Evolutionary conservation across 2,113 vertebrate species (phyloP).

Genomic region (Muscicapa adusta): DNA sequence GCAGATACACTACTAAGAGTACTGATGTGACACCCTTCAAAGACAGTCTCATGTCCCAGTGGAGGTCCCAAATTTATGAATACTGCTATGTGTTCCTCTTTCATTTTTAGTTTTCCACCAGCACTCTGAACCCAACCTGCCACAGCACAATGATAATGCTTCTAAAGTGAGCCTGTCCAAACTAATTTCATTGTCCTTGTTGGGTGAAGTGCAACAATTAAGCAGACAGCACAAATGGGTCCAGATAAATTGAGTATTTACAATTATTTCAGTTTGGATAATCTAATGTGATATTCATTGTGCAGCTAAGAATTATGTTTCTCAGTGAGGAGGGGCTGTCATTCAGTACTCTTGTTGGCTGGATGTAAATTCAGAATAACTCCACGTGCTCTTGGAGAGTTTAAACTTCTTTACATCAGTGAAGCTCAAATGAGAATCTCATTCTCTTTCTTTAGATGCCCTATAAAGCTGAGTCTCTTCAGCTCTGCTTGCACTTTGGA

Average conservation of each 20-base stretch:
- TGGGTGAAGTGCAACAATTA: conserved; percentile 48
- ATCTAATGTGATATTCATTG: conserved; percentile 4
- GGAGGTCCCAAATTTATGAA: background rate
- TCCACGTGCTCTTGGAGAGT: background rate
- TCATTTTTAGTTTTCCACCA: background rate
- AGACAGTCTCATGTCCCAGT: background rate
- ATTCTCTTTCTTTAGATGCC: background rate
- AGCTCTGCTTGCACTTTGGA: conserved; percentile 2
- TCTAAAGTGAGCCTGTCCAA: conserved; percentile 25
- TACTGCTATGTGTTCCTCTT: background rate
- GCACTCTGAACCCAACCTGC: background rate
- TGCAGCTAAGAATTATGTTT: background rate
- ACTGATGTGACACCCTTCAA: background rate
- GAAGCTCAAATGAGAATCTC: background rate
- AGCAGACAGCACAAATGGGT: background rate
- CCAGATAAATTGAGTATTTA: conserved; percentile 17
- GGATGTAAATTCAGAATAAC: background rate
- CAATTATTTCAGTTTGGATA: conserved; percentile 39
- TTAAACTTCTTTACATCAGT: background rate
- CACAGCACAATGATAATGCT: background rate
- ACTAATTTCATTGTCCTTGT: conserved; percentile 27
- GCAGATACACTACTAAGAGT: background rate
- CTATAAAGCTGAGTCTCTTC: background rate
- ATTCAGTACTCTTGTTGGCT: background rate
- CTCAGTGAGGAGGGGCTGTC: background rate